A percentile compares a stretch with the other conserved stretches of the same genome.
Conservation (phyloP, 2,888 invertebrate species). For the Andrena haemorrhoa region DNA sequence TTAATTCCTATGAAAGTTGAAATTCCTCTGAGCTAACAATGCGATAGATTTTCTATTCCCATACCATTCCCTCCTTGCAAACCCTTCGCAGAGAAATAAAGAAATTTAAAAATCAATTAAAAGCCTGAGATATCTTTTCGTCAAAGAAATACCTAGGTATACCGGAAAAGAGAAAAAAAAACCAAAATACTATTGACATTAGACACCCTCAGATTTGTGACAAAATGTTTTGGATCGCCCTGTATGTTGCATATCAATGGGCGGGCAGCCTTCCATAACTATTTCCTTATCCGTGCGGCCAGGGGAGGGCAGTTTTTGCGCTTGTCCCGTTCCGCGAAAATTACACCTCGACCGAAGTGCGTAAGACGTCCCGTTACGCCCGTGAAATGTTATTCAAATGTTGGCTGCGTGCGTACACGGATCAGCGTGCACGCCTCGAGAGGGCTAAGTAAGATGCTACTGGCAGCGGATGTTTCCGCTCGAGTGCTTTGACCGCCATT, state of each 20-base stretch:
- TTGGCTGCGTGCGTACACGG: constrained; percentile 16
- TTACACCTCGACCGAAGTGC: constrained; percentile 33
- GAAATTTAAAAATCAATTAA: too few relatives aligned
- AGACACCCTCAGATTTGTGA: too few relatives aligned
- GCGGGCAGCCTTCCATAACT: constrained; percentile 8
- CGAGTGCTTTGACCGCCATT: constrained; percentile 61
- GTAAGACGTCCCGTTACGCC: constrained; percentile 42
- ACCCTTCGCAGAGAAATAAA: too few relatives aligned
- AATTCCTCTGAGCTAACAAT: too few relatives aligned
- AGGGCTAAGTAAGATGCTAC: constrained; percentile 38
- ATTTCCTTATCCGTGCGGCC: constrained; percentile 21
- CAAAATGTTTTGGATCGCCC: too few relatives aligned
- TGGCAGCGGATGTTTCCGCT: constrained; percentile 60
- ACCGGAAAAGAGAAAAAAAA: too few relatives aligned
- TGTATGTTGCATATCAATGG: neutral
- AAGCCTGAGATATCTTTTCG: too few relatives aligned
- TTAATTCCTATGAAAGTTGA: neutral
- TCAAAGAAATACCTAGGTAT: too few relatives aligned
- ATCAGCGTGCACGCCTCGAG: constrained; percentile 15
- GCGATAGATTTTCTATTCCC: too few relatives aligned
- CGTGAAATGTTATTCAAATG: constrained; percentile 51
- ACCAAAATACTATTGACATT: too few relatives aligned
- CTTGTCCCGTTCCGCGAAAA: constrained; percentile 22
- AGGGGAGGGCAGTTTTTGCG: constrained; percentile 3
- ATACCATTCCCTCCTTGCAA: too few relatives aligned